These are phyloP conservation scores for Drepana arcuata DNA, from an alignment of 1,140 invertebrate species.

Conservation along the genomic window DNA sequence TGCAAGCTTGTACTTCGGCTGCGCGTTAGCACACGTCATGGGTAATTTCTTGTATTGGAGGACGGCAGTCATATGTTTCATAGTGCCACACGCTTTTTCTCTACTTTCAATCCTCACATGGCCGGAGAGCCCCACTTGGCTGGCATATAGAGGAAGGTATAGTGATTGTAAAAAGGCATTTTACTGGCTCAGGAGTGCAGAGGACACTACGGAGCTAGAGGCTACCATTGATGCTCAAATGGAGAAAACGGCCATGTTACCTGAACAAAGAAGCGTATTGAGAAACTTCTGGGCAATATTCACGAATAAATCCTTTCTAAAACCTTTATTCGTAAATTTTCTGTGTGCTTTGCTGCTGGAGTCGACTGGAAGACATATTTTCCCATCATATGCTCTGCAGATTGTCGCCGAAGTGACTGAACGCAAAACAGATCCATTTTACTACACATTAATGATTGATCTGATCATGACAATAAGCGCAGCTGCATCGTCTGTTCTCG, in stretches of 20 bases:
- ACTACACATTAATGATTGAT: slow-evolving; percentile 46
- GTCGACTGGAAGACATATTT: slow-evolving; percentile 42
- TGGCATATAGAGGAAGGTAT: slow-evolving; percentile 32
- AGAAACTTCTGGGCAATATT: slow-evolving; percentile 35
- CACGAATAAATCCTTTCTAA: slow-evolving; percentile 36
- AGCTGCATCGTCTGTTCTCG: slow-evolving; percentile 32
- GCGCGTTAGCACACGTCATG: slow-evolving; percentile 33
- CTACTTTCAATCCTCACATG: slow-evolving; percentile 35
- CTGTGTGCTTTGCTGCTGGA: slow-evolving; percentile 33
- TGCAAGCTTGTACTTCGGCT: slow-evolving; percentile 35
- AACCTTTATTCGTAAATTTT: slow-evolving; percentile 33
- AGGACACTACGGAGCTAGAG: slow-evolving; percentile 29
- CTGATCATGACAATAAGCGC: slow-evolving; percentile 40
- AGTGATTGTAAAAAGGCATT: slow-evolving; percentile 36
- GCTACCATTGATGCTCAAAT: slow-evolving; percentile 34
- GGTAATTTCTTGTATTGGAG: slow-evolving; percentile 36
- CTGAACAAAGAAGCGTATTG: slow-evolving; percentile 1
- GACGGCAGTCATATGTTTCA: slow-evolving; percentile 26
- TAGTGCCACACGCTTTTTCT: slow-evolving; percentile 22
- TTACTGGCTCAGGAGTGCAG: slow-evolving; percentile 29
- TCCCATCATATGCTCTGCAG: slow-evolving; percentile 44
- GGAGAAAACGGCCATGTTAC: slow-evolving; percentile 7
- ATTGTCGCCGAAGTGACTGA: slow-evolving; percentile 40
- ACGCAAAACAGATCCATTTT: slow-evolving; percentile 29
- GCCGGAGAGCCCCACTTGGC: slow-evolving; percentile 50